phyloP scores from a whole-genome alignment of 2,113 vertebrate genomes.

The Ophthalmolycus amberensis region DNA sequence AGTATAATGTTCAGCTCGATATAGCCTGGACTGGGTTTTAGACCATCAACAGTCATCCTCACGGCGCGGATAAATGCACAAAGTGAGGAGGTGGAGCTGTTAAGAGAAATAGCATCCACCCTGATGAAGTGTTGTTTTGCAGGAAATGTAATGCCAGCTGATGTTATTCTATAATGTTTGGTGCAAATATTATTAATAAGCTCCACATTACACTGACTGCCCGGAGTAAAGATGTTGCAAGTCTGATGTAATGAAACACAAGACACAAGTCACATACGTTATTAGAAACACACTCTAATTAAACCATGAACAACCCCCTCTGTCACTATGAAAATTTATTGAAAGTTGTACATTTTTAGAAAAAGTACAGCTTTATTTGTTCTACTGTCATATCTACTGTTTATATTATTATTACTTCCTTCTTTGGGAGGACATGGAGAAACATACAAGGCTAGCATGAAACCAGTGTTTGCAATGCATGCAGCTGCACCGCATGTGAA shows the following conservation, averaged over 20 bases:
- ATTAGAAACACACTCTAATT: background rate
- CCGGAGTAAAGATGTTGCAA: background rate
- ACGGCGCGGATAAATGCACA: slow-evolving; percentile 13
- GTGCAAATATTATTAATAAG: slow-evolving; percentile 6
- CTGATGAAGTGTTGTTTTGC: slow-evolving; percentile 7
- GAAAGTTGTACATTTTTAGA: background rate
- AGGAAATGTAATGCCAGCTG: slow-evolving; percentile 10
- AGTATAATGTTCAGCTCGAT: slow-evolving; percentile 48
- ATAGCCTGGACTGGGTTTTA: slow-evolving; percentile 45
- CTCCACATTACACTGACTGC: background rate
- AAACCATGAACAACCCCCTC: background rate
- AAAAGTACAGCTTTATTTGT: background rate
- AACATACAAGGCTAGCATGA: background rate
- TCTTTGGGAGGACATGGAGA: background rate
- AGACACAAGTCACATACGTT: background rate
- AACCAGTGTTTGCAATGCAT: slow-evolving; percentile 4
- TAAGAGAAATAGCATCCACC: slow-evolving; percentile 15
- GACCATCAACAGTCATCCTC: slow-evolving; percentile 44
- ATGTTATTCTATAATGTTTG: slow-evolving; percentile 18
- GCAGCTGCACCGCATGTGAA: slow-evolving; percentile 40
- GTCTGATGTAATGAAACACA: slow-evolving; percentile 7
- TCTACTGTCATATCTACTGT: background rate
- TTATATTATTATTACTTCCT: slow-evolving; percentile 7
- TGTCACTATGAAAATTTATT: background rate
- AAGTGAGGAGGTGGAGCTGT: slow-evolving; percentile 25